Conservation (phyloP, 2,888 invertebrate species). For the Formica aserva region DNA sequence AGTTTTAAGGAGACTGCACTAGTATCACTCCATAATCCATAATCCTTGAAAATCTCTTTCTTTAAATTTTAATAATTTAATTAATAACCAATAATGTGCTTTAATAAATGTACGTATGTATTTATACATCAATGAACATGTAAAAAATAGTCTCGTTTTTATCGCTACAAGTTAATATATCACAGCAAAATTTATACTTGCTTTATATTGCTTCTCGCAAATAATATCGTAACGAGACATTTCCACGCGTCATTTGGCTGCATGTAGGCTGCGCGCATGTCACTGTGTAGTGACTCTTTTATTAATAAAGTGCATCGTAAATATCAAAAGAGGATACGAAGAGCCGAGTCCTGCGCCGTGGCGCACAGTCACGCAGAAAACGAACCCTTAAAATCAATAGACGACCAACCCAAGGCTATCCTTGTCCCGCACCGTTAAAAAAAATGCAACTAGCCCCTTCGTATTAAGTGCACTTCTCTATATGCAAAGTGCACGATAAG, state of each 20-base stretch:
- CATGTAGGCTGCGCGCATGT: slow-evolving; percentile 20
- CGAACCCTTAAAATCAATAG: slow-evolving; percentile 79
- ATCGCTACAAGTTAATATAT: slow-evolving; percentile 17
- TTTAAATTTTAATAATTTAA: not conserved
- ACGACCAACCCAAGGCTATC: slow-evolving; percentile 57
- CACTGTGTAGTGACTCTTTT: slow-evolving; percentile 41
- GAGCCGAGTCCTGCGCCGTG: slow-evolving; percentile 40
- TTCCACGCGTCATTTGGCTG: slow-evolving; percentile 41
- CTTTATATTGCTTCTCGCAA: slow-evolving; percentile 1
- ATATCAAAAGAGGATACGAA: slow-evolving; percentile 49
- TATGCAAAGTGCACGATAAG: slow-evolving; percentile 69
- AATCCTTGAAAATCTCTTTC: not conserved
- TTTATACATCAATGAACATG: not conserved
- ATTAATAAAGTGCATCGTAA: slow-evolving; percentile 65
- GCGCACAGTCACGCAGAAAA: slow-evolving; percentile 60
- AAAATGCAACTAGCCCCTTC: slow-evolving; percentile 74
- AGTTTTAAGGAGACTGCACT: not conserved
- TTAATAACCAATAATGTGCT: not conserved
- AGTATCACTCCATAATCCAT: not conserved
- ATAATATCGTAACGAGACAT: slow-evolving; percentile 25
- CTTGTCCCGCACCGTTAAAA: slow-evolving; percentile 65
- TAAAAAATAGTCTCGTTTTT: slow-evolving; percentile 3
- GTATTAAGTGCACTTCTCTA: slow-evolving; percentile 75
- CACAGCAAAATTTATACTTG: not conserved
- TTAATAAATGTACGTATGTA: not conserved